phyloP scores from a whole-genome alignment of 2,113 vertebrate species.

The Picathartes gymnocephalus region DNA sequence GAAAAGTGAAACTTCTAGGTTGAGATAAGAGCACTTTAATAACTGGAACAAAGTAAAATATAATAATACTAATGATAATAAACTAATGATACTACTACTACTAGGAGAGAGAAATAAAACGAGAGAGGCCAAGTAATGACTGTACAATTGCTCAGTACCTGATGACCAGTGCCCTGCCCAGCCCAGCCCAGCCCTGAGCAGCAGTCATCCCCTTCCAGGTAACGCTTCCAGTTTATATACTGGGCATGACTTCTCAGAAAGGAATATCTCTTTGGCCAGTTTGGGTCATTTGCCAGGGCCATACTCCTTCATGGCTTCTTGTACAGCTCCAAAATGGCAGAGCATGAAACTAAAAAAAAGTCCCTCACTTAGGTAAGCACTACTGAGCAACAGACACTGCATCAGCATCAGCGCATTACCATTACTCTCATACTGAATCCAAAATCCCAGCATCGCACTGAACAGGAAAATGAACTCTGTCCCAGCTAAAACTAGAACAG shows the following conservation, averaged over 20 bases:
- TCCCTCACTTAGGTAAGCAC: background rate
- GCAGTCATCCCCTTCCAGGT: background rate
- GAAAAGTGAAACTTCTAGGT: background rate
- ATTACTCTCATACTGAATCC: background rate
- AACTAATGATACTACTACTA: background rate
- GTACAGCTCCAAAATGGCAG: background rate
- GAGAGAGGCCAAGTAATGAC: background rate
- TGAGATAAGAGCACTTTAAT: background rate
- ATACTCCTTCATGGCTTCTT: background rate
- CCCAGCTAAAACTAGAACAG: background rate
- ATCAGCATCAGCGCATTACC: background rate
- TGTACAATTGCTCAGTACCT: background rate
- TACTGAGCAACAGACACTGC: background rate
- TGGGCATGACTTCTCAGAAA: background rate
- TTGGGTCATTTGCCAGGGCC: background rate
- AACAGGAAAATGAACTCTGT: background rate
- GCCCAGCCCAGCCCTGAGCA: background rate
- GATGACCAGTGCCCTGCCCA: background rate
- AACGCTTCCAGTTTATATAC: background rate
- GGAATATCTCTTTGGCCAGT: background rate
- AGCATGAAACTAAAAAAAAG: background rate
- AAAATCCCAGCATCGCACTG: background rate
- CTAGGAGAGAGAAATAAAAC: no score
- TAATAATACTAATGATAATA: background rate
- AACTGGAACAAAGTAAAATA: background rate